Percentiles rank a stretch among this genome's conserved stretches.
phyloP scores from a whole-genome alignment of 2,888 invertebrate species.

The Punctoribates punctum region DNA sequence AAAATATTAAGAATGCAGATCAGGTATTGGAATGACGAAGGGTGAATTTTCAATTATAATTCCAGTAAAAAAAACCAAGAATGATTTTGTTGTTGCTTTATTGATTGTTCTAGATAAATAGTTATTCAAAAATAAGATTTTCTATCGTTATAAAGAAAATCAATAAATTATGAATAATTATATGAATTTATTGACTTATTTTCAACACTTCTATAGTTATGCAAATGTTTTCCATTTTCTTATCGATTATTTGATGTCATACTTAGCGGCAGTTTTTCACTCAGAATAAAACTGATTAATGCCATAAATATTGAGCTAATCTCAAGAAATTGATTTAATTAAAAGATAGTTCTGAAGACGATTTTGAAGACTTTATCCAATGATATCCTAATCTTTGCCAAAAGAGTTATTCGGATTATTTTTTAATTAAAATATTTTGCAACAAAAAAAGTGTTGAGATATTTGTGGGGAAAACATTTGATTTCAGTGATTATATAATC shows the following conservation, averaged over 20 bases:
- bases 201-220: conserved; percentile 19
- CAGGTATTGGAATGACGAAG: no score
- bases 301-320: neutral
- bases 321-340: neutral
- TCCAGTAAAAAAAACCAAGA: no score
- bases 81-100: no score
- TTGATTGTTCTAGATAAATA: neutral
- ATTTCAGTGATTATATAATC: neutral
- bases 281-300: neutral
- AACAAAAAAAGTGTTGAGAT: conserved; percentile 17
- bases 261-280: neutral
- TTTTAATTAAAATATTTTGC: neutral
- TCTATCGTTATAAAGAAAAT: neutral
- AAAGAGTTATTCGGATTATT: neutral
- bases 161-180: conserved; percentile 24
- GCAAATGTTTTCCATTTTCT: neutral
- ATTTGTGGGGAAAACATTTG: neutral
- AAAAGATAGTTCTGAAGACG: neutral
- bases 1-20: neutral
- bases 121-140: neutral
- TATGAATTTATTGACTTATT: neutral
- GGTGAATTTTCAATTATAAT: no score
- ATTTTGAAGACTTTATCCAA: no score
- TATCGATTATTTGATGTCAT: conserved; percentile 20
- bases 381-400: neutral